Conservation (phyloP, 1,140 invertebrate species). For the Gryon sp. region DNA sequence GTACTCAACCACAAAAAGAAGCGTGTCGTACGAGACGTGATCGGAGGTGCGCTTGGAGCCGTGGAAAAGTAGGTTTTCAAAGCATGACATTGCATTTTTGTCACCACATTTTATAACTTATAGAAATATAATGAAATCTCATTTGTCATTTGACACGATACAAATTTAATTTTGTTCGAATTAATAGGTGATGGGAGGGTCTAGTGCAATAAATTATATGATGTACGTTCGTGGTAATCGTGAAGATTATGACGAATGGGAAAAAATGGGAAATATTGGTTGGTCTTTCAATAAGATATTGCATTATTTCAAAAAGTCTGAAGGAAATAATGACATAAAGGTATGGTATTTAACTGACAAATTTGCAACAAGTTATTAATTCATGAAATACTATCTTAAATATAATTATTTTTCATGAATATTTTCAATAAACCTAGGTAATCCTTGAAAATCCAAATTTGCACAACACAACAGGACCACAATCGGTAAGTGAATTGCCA, state of each 20-base stretch:
- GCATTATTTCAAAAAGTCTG: conserved; percentile 80
- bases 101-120: too few species aligned
- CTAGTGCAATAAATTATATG: conserved; percentile 84
- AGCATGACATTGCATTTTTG: too few species aligned
- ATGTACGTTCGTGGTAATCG: conserved; percentile 84
- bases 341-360: too few species aligned
- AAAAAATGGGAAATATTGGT: conserved; percentile 80
- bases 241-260: conserved; percentile 85
- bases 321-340: conserved; percentile 75
- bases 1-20: conserved; percentile 73
- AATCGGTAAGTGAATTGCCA: conserved; percentile 83
- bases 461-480: conserved; percentile 82
- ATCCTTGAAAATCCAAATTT: conserved; percentile 75
- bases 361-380: too few species aligned
- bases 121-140: too few species aligned
- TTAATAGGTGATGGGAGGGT: conserved; percentile 80
- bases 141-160: too few species aligned
- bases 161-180: too few species aligned
- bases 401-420: too few species aligned
- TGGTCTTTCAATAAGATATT: conserved; percentile 82
- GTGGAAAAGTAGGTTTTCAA: conserved; percentile 22
- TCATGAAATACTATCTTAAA: too few species aligned
- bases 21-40: conserved; percentile 37
- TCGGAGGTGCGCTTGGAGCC: conserved; percentile 3
- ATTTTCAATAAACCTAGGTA: too few species aligned